These are phyloP conservation scores for Anthoscopus minutus DNA, from an alignment of 2,113 vertebrate species.

Conservation along the genomic window DNA sequence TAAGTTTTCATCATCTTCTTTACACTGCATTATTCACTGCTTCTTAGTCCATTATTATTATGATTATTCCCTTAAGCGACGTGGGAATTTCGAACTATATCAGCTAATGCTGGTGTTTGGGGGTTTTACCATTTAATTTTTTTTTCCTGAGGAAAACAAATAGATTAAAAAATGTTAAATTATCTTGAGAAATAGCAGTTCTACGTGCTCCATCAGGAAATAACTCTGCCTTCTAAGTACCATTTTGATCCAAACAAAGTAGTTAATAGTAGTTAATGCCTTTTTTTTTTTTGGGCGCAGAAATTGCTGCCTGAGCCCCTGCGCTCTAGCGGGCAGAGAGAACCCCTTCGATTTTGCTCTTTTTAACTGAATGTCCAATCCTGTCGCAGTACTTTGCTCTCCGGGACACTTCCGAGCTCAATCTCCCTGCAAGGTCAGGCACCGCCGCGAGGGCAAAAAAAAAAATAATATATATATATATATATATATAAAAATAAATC, in stretches of 20 bases:
- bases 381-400: neutral
- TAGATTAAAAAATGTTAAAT: neutral
- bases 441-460: no score
- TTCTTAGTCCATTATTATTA: neutral
- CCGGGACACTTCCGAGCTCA: neutral
- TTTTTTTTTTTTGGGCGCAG: neutral
- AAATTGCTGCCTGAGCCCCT: neutral
- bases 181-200: neutral
- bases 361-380: neutral
- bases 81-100: neutral
- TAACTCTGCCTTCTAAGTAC: neutral
- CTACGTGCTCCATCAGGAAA: neutral
- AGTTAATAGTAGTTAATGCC: neutral
- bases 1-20: neutral
- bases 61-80: neutral
- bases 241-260: neutral
- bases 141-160: neutral
- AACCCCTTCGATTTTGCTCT: neutral
- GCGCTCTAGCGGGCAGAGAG: neutral
- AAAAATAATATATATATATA: no score
- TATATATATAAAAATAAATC: no score
- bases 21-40: neutral
- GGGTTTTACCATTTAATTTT: neutral
- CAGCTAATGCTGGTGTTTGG: neutral
- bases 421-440: neutral